A percentile compares a stretch with the other conserved stretches of the same genome.
phyloP scores from a whole-genome alignment of 2,888 invertebrate genomes.

The Baronia brevicornis region DNA sequence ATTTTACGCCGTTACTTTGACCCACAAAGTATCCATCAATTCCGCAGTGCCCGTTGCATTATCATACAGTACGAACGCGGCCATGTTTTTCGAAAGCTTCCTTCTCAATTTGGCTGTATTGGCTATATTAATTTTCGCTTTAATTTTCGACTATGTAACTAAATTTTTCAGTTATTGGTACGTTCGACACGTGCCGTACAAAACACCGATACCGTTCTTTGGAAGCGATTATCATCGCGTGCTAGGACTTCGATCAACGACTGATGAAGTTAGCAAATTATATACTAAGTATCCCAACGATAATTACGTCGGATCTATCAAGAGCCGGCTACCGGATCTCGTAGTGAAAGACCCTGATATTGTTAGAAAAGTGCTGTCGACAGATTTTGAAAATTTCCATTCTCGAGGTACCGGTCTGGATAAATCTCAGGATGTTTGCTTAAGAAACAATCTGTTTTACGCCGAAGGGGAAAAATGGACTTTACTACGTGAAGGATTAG shows the following conservation, averaged over 20 bases:
- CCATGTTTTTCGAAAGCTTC: conserved; percentile 69
- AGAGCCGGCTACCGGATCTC: conserved; percentile 62
- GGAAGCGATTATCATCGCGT: conserved; percentile 61
- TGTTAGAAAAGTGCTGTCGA: conserved; percentile 60
- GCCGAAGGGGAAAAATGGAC: conserved; percentile 68
- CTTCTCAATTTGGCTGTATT: conserved; percentile 50
- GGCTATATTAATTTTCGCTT: conserved; percentile 42
- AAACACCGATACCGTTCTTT: conserved; percentile 49
- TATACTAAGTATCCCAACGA: conserved; percentile 45
- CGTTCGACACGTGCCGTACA: conserved; percentile 57
- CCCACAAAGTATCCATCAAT: conserved; percentile 38
- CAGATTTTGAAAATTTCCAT: conserved; percentile 67
- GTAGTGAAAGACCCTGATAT: conserved; percentile 61
- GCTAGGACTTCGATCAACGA: conserved; percentile 45
- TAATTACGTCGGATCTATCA: conserved; percentile 55
- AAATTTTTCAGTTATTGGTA: conserved; percentile 71
- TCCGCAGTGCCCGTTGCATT: conserved; percentile 43
- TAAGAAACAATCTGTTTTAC: conserved; percentile 72
- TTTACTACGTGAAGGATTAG: conserved; percentile 49
- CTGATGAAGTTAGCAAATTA: conserved; percentile 50
- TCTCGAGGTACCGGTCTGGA: conserved; percentile 66
- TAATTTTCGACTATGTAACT: conserved; percentile 61
- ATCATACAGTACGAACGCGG: conserved; percentile 45
- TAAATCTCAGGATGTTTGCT: conserved; percentile 71
- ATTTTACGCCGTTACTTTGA: conserved; percentile 54